Evolutionary conservation across 2,888 invertebrate genomes (phyloP), one percentile per base, ranked within the genome.

Genomic region (Chaetogeoica ovagalla): DNA sequence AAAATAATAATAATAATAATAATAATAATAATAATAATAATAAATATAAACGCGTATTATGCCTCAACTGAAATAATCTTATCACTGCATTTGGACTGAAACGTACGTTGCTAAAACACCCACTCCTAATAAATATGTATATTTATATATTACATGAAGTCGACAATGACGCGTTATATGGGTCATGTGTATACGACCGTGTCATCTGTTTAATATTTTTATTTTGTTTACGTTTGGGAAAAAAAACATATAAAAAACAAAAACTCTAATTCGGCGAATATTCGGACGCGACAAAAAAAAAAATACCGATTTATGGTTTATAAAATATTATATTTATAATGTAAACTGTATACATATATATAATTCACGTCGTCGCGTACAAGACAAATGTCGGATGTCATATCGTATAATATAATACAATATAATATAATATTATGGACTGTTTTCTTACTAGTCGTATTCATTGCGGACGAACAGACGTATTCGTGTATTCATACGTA

Each of bases 231-330:
- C 73, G 37, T 37, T 4, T 52, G 43, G 3, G 8, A 52, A 63
- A 72, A 30, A 60, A n/a, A n/a, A n/a, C n/a, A n/a, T n/a, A 30
- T 30, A 30, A 2, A 30, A 30, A 30, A 30, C 1, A 30, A 30
- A 30, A 30, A 30, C 30, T 30, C 19, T 52, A 62, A 73, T 48
- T 62, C 62, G 8, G 72, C 23, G 62, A 15, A 4, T 23, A 30
- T 72, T 62, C 7, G 30, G 30, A 73, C 72, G 48, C 15, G 48
- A 73, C 72, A 48, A 37, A 30, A 30, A 30, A 30, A 30, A 30
- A 70, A 62, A 73, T n/a, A n/a, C n/a, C 52, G 63, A 73, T 73
- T 73, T 73, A 73, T 52, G 48, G 62, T 62, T 13, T n/a, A 73
- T 62, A 73, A 73, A 73, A 62, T 52, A 62, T 48, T 9, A 52